Evolutionary conservation across 2,113 vertebrate genomes (phyloP).

Genomic region (Pelvicachromis taeniatus): DNA sequence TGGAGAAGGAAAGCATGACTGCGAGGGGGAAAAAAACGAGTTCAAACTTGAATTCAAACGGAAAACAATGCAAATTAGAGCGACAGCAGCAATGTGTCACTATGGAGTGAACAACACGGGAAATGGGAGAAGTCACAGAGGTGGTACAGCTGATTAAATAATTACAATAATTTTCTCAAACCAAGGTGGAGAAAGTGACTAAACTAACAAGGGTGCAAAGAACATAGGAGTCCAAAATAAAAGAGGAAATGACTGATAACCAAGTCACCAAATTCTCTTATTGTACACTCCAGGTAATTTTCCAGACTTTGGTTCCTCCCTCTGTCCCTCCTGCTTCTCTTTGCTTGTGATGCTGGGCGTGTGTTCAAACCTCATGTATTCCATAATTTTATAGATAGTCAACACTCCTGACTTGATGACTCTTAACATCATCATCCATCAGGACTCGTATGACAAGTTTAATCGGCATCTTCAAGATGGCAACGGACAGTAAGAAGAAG

Average conservation of each 20-base stretch:
- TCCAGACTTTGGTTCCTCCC: not conserved
- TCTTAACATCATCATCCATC: not conserved
- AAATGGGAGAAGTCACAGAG: not conserved
- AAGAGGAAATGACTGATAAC: not conserved
- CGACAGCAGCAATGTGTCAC: not conserved
- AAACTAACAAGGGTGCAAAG: not conserved
- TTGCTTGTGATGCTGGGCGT: not conserved
- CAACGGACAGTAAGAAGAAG: not conserved
- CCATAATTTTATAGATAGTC: not conserved
- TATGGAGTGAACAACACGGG: not conserved
- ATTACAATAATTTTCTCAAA: not conserved
- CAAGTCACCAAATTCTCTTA: not conserved
- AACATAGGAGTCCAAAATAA: not conserved
- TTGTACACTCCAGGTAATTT: not conserved
- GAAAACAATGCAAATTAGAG: not conserved
- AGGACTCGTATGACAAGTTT: not conserved
- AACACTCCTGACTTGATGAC: not conserved
- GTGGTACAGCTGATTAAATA: not conserved
- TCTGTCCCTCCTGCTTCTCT: not conserved
- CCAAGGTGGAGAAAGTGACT: not conserved
- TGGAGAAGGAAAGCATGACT: not conserved
- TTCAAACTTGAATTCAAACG: not conserved
- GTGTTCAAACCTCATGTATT: constrained; percentile 6
- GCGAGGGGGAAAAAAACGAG: not conserved
- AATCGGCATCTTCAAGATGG: not conserved